These are phyloP conservation scores for Hydrozoanthus gracilis DNA, from an alignment of 92 coral and sea anemone species.

Conservation along the genomic window DNA sequence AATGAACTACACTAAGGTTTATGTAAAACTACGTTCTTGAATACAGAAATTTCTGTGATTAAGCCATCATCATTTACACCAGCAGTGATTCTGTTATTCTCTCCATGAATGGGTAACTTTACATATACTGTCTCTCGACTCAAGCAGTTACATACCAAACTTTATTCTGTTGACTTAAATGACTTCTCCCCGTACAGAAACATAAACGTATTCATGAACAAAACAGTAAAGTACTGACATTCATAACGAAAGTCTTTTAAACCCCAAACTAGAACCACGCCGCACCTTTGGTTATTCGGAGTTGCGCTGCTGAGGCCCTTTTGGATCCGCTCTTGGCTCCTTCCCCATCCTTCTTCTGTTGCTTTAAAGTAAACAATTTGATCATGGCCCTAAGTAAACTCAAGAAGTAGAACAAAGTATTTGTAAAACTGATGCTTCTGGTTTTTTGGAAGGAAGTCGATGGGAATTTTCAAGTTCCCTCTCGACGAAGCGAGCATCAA, in stretches of 20 bases:
- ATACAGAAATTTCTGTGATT: neutral
- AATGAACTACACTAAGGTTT: neutral
- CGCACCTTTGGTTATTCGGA: constrained; percentile 98
- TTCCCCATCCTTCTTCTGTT: constrained; percentile 99
- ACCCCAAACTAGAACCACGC: constrained; percentile 54
- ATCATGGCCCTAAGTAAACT: constrained; percentile 81
- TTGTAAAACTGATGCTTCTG: constrained; percentile 44
- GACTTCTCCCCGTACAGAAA: neutral
- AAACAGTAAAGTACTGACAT: constrained; percentile 20
- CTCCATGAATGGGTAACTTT: neutral
- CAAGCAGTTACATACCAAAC: neutral
- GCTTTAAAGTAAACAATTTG: constrained; percentile 93
- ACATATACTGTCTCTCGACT: neutral
- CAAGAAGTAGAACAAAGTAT: constrained; percentile 46
- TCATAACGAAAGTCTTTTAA: constrained; percentile 48
- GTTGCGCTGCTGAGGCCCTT: constrained; percentile 99
- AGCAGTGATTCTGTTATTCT: constrained; percentile 29
- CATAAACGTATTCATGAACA: neutral
- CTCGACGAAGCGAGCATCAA: constrained; percentile 71
- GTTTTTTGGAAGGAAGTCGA: constrained; percentile 61
- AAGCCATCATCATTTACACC: neutral
- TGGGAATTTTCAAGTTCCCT: constrained; percentile 72
- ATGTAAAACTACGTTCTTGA: neutral
- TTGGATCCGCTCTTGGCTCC: constrained; percentile 93
- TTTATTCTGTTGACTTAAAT: neutral